Base-by-base conservation (phyloP, 1,140 invertebrate genomes). In the Dermatophagoides farinae region DNA sequence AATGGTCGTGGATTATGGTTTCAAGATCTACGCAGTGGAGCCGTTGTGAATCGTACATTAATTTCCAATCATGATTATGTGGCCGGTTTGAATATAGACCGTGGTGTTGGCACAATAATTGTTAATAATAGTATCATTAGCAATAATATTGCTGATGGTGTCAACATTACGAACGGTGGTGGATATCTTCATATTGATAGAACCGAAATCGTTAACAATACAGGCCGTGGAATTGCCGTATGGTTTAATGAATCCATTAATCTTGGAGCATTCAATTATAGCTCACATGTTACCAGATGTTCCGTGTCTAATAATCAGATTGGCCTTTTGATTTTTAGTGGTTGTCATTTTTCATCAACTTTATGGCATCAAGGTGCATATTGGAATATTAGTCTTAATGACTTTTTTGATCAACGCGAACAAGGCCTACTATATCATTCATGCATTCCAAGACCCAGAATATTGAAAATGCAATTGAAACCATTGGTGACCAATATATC, bases 31-130 rank as follows among this genome's bases (percentile, higher is more conserved):
- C 76, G 86, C 67, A 87, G 84, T 1, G 81, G 82, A 64, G 67
- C 90, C 10, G 81, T 86, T 70, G 77, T 88, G 53, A 83, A 87
- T 65, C 78, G 82, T 18, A 84, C 82, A 0, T 82, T 81, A 0
- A 77, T 96, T n/a, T 83, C 84, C 0, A 82, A 84, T 61, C 93
- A 92, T 68, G 82, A 82, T 63, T 84, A 91, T 67, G 79, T 87
- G 10, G 86, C 86, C 9, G 91, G 90, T 1, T 75, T 95, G 9
- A 85, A 92, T 67, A 78, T 96, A 6, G 74, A 81, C 0, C 81
- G 77, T 63, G 91, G 91, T 0, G 85, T 82, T 0, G 86, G 87
- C n/a, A 85, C 92, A 68, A 79, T 97, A 0, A 90, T 97, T 67
- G 78, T 99, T 2, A 93, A 90, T 6, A 80, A 83, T 64, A 88